These are phyloP conservation scores for Bellardia pandia DNA, from an alignment of 2,888 invertebrate genomes.

Conservation along the genomic window DNA sequence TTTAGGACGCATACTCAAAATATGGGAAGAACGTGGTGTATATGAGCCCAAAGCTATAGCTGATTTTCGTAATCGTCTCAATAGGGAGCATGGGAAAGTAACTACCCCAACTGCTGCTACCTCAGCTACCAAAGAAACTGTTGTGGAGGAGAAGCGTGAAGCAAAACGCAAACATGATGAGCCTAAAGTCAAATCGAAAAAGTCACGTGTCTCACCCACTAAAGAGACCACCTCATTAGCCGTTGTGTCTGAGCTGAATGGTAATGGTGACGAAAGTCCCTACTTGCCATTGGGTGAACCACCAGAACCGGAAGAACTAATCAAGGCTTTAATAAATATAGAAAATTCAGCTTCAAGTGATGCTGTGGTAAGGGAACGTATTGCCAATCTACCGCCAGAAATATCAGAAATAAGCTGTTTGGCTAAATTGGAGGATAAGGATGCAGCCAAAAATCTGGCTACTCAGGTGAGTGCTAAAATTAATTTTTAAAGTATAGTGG, in stretches of 20 bases:
- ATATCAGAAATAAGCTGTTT: conserved; percentile 96
- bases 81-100: conserved; percentile 68
- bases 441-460: conserved; percentile 91
- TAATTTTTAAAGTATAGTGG: neutral
- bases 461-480: conserved; percentile 86
- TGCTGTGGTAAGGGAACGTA: conserved; percentile 95
- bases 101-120: neutral
- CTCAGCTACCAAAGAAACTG: conserved; percentile 27
- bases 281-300: conserved; percentile 92
- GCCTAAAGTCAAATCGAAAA: conserved; percentile 77
- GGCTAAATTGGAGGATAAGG: conserved; percentile 93
- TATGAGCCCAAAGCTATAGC: conserved; percentile 92
- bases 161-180: conserved; percentile 81
- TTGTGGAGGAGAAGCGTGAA: conserved; percentile 57
- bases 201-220: conserved; percentile 82
- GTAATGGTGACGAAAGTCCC: conserved; percentile 91
- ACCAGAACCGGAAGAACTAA: conserved; percentile 96
- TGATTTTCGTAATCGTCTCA: conserved; percentile 88
- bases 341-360: conserved; percentile 98
- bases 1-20: conserved; percentile 91
- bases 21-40: conserved; percentile 97
- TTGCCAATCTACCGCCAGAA: conserved; percentile 96
- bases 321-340: conserved; percentile 92
- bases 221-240: conserved; percentile 59
- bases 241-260: conserved; percentile 78